Evolutionary conservation across 1,140 invertebrate species (phyloP), one percentile per base, ranked within the genome.

Genomic region (Calliphora vicina): DNA sequence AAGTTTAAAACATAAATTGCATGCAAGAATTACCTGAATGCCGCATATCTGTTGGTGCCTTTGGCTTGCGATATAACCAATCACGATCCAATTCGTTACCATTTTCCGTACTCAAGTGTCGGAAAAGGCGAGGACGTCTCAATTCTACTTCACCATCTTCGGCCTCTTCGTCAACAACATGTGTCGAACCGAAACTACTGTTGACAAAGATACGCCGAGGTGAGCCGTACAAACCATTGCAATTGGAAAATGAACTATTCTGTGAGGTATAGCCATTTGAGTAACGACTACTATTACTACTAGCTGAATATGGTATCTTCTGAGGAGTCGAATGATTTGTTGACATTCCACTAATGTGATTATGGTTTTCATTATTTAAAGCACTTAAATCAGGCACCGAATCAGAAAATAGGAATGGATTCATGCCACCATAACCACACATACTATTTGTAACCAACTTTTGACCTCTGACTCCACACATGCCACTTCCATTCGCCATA

Each of bases 251-350:
- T 26, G 89, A 90, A 8, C 85, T 88, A 84, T 90, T 89, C 8
- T 88, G 88, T 27, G 87, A 89, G 27, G 84, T 83, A 81, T 89
- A 89, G 17, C 89, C 89, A 80, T 90, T 90, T 43, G 89, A 90
- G 50, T 89, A 90, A 4, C 89, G 89, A 81, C 88, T 89, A 42
- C 86, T 84, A 86, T 89, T 90, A 25, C 29, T 43, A 80, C 74
- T 84, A 35, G 86, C 86, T n/a, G 85, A 85, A 74, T 90, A 88
- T 0, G 89, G 89, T 57, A 88, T 90, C 82, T 90, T 89, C 57
- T 89, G 88, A 0, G 89, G 89, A 9, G 88, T 90, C 10, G 89
- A 90, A 83, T 90, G 89, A 45, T 90, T 90, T 20, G 89, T 90
- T 25, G 87, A 89, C 27, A 90, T 87, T 81, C 89, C 89, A 61